These are phyloP conservation scores for Diadema setosum DNA, from an alignment of 35 echinoderm and acorn worm species.

Conservation along the genomic window DNA sequence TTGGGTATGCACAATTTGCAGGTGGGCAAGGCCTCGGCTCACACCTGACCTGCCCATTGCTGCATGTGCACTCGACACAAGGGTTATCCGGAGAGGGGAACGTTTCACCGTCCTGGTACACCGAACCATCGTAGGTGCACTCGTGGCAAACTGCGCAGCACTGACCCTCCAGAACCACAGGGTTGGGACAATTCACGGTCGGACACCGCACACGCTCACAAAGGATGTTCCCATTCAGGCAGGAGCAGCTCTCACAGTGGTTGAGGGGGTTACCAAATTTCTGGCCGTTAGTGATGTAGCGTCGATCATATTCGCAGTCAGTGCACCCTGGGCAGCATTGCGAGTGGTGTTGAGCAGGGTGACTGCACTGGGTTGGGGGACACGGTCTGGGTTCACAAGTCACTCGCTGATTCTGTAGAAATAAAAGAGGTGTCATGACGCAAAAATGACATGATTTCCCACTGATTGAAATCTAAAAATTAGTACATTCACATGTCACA, in stretches of 20 bases:
- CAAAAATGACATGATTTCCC: no score
- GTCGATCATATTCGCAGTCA: constrained; percentile 65
- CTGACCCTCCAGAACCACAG: constrained; percentile 40
- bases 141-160: constrained; percentile 80
- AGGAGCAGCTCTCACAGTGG: constrained; percentile 57
- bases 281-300: constrained; percentile 64
- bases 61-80: constrained; percentile 67
- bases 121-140: constrained; percentile 60
- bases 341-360: constrained; percentile 43
- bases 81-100: constrained; percentile 58
- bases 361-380: constrained; percentile 34
- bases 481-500: no score
- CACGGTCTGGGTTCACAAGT: constrained; percentile 47
- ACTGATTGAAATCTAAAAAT: no score
- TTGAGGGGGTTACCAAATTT: constrained; percentile 72
- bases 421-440: no score
- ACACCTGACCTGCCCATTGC: not conserved
- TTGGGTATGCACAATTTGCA: not conserved
- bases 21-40: not conserved
- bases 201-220: constrained; percentile 51
- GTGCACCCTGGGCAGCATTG: constrained; percentile 70
- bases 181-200: constrained; percentile 38
- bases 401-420: constrained; percentile 3
- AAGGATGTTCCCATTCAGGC: constrained; percentile 25
- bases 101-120: constrained; percentile 59